Conservation (phyloP, 2,888 invertebrate genomes). For the Yponomeuta evonymella region DNA sequence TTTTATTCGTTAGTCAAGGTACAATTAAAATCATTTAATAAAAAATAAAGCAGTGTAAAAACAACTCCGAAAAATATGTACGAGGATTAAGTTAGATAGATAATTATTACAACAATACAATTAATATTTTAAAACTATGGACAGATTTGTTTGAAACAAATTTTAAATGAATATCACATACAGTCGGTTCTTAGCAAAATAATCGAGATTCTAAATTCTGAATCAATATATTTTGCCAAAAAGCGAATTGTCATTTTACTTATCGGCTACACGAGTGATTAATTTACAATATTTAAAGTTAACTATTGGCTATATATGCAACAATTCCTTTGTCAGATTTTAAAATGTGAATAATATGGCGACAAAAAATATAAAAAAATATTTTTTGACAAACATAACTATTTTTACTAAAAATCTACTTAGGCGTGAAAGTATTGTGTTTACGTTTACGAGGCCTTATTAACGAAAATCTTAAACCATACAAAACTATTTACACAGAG, state of each 20-base stretch:
- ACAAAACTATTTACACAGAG: conserved; percentile 64
- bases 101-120: conserved; percentile 8
- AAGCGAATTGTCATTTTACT: conserved; percentile 13
- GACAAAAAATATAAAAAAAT: neutral
- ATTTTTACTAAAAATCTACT: neutral
- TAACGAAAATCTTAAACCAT: conserved; percentile 32
- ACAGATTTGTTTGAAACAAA: conserved; percentile 59
- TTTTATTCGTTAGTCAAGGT: neutral
- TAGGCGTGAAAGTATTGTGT: neutral
- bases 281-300: neutral
- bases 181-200: conserved; percentile 27
- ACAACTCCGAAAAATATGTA: too few relatives aligned
- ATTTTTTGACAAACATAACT: neutral
- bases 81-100: neutral
- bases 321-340: conserved; percentile 1
- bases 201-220: neutral
- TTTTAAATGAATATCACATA: conserved; percentile 54
- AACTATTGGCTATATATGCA: neutral
- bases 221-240: conserved; percentile 9
- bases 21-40: neutral
- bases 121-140: conserved; percentile 36
- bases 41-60: neutral
- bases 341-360: neutral
- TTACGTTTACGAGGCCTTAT: conserved; percentile 1
- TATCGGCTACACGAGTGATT: conserved; percentile 15